A percentile compares a stretch with the other conserved stretches of the same genome.
Conservation (phyloP, 92 coral and sea anemone genomes). For the Heliopora coerulea region DNA sequence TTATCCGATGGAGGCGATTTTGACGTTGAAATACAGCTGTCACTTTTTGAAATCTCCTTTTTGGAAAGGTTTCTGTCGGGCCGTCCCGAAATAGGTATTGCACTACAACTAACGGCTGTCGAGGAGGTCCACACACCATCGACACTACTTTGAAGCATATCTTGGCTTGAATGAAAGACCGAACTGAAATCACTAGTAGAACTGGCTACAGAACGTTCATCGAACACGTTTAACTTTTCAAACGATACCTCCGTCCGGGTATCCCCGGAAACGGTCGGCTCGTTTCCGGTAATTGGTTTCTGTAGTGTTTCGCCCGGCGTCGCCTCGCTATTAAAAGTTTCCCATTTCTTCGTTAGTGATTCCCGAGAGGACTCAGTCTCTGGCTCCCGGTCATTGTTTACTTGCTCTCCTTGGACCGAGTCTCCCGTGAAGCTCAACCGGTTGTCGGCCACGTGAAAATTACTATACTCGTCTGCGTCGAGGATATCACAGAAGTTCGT, state of each 20-base stretch:
- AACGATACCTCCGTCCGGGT: conserved; percentile 51
- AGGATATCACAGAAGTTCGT: conserved; percentile 86
- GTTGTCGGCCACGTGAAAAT: conserved; percentile 60
- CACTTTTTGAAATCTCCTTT: conserved; percentile 29
- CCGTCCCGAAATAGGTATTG: neutral
- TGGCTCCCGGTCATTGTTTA: neutral
- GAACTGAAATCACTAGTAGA: conserved; percentile 45
- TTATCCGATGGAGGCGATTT: conserved; percentile 24
- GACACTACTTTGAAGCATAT: conserved; percentile 8
- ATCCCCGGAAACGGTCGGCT: conserved; percentile 10
- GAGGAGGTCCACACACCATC: conserved; percentile 22
- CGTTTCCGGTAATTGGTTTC: neutral
- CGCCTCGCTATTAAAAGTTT: conserved; percentile 22
- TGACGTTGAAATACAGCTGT: conserved; percentile 1
- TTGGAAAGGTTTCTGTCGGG: neutral
- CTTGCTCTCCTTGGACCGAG: conserved; percentile 19
- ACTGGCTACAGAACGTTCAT: conserved; percentile 36
- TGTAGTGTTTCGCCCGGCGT: neutral
- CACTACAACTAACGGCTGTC: neutral
- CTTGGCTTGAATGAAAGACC: conserved; percentile 35
- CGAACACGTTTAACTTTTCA: conserved; percentile 32
- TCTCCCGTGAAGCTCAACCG: conserved; percentile 39
- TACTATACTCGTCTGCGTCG: conserved; percentile 75
- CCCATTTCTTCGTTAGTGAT: conserved; percentile 27
- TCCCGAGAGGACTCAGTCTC: conserved; percentile 15